phyloP scores from a whole-genome alignment of 1,140 invertebrate species.

The Antheraea pernyi region DNA sequence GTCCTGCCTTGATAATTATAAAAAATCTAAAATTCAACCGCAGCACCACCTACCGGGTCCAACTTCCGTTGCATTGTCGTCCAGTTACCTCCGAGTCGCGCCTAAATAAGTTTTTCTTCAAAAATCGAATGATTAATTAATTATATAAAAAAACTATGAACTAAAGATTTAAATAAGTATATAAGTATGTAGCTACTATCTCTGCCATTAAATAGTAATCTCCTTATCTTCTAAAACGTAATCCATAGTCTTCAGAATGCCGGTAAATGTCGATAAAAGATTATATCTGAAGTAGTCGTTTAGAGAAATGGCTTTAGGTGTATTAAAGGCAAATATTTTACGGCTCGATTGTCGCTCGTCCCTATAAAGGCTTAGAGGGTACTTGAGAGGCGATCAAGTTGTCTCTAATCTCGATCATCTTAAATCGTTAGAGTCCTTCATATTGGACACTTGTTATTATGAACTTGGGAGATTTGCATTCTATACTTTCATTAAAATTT shows the following conservation, averaged over 20 bases:
- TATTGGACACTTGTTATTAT: background rate
- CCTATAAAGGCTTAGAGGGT: background rate
- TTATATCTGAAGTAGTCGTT: background rate
- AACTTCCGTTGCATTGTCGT: too few species aligned
- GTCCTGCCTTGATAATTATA: too few species aligned
- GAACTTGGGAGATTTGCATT: too few species aligned
- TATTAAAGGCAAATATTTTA: slow-evolving; percentile 1
- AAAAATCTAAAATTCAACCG: too few species aligned
- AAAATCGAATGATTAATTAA: too few species aligned
- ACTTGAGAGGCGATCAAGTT: background rate
- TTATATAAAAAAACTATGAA: too few species aligned
- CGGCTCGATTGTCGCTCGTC: background rate
- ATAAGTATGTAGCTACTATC: too few species aligned
- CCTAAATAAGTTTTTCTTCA: too few species aligned
- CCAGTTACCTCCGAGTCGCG: too few species aligned
- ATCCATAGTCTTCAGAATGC: background rate
- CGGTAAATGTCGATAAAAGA: background rate
- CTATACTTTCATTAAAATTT: too few species aligned
- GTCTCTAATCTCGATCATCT: background rate
- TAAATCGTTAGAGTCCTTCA: background rate
- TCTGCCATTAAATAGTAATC: background rate
- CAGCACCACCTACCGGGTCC: too few species aligned
- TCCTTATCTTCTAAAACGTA: background rate
- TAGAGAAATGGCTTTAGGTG: background rate
- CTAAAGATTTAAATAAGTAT: too few species aligned